Conservation (phyloP, 2,113 vertebrate genomes). For the Daubentonia madagascariensis region DNA sequence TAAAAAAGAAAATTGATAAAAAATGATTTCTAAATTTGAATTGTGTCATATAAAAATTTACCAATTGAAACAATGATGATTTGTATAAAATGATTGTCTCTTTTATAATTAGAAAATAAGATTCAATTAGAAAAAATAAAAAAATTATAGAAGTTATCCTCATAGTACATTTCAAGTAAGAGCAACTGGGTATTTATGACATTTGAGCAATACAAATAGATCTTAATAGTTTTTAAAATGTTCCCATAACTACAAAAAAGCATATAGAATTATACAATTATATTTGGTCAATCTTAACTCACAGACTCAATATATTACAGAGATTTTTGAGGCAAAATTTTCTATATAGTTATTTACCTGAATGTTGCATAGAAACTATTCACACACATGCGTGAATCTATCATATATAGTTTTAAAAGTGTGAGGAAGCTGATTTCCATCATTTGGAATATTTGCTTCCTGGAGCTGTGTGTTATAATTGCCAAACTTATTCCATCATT, state of each 20-base stretch:
- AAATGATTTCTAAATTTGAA: neutral
- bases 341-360: neutral
- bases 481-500: neutral
- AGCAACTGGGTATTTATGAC: neutral
- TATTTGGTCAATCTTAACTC: neutral
- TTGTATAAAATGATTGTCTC: too few relatives aligned
- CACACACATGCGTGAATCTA: neutral
- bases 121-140: too few relatives aligned
- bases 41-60: too few relatives aligned
- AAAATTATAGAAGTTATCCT: too few relatives aligned
- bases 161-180: slow-evolving; percentile 22
- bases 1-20: neutral
- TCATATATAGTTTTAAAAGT: neutral
- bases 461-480: neutral
- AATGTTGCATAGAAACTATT: neutral
- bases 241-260: neutral
- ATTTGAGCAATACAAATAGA: neutral
- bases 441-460: neutral
- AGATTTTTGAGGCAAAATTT: neutral
- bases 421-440: neutral
- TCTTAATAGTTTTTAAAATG: slow-evolving; percentile 19
- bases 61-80: too few relatives aligned
- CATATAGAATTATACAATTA: neutral
- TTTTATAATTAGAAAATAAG: too few relatives aligned
- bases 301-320: neutral